phyloP scores from a whole-genome alignment of 2,113 vertebrate species.

The Turdus rufiventris region DNA sequence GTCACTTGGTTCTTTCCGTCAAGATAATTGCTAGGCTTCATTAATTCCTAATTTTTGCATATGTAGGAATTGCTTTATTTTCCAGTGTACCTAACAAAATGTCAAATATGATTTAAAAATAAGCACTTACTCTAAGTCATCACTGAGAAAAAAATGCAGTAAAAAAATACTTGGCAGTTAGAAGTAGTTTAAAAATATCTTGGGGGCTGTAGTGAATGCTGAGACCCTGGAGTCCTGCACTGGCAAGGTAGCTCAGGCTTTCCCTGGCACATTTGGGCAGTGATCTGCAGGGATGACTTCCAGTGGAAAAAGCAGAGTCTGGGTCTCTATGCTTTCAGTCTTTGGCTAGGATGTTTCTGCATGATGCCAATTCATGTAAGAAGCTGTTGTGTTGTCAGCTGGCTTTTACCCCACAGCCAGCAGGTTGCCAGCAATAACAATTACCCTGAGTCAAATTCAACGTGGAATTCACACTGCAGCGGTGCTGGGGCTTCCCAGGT shows the following conservation, averaged over 20 bases:
- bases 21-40: constrained; percentile 2
- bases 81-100: constrained; percentile 9
- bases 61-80: constrained; percentile 3
- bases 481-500: background rate
- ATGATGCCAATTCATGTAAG: background rate
- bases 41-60: constrained; percentile 47
- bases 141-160: background rate
- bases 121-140: background rate
- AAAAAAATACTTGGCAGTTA: background rate
- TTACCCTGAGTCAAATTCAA: background rate
- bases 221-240: background rate
- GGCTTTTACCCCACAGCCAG: background rate
- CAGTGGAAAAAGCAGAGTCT: background rate
- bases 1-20: constrained; percentile 3
- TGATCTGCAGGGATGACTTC: background rate
- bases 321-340: background rate
- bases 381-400: constrained; percentile 13
- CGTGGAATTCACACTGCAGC: background rate
- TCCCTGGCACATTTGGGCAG: background rate
- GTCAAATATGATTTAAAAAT: constrained; percentile 14
- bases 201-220: background rate
- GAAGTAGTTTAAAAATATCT: background rate
- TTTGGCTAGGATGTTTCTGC: background rate
- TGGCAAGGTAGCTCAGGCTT: background rate
- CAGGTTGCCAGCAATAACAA: constrained; percentile 3